A percentile compares a stretch with the other conserved stretches of the same genome.
Conservation (phyloP, 2,113 vertebrate genomes). For the Cyanoramphus novaezelandiae region DNA sequence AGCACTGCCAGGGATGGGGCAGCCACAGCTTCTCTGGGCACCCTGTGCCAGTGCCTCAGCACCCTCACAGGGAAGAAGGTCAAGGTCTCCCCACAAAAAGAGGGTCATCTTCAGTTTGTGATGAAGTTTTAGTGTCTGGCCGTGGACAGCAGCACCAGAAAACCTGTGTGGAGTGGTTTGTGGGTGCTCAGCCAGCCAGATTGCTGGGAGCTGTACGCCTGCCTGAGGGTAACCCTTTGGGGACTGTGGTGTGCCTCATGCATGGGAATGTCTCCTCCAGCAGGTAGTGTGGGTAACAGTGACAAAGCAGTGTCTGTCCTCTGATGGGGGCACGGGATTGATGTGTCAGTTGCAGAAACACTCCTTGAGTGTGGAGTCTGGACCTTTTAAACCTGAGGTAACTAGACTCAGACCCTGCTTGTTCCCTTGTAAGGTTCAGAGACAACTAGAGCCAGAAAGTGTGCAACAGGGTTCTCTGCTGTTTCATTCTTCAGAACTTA, state of each 20-base stretch:
- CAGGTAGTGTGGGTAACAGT: not conserved
- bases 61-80: not conserved
- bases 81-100: not conserved
- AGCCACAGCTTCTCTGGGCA: not conserved
- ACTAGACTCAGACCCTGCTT: fast-evolving
- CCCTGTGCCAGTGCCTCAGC: not conserved
- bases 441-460: not conserved
- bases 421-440: not conserved
- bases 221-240: not conserved
- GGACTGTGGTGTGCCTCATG: fast-evolving
- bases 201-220: fast-evolving
- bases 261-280: not conserved
- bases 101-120: not conserved
- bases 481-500: not conserved
- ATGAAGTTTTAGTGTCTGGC: not conserved
- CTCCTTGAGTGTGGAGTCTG: fast-evolving
- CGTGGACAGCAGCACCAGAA: fast-evolving
- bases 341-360: not conserved
- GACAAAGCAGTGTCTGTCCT: not conserved
- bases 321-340: fast-evolving
- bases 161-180: fast-evolving
- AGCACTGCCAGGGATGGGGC: not conserved
- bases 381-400: fast-evolving
- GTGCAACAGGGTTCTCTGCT: fast-evolving
- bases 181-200: not conserved